phyloP scores from a whole-genome alignment of 2,797 vertebrate species.

The Sylvia borin region DNA sequence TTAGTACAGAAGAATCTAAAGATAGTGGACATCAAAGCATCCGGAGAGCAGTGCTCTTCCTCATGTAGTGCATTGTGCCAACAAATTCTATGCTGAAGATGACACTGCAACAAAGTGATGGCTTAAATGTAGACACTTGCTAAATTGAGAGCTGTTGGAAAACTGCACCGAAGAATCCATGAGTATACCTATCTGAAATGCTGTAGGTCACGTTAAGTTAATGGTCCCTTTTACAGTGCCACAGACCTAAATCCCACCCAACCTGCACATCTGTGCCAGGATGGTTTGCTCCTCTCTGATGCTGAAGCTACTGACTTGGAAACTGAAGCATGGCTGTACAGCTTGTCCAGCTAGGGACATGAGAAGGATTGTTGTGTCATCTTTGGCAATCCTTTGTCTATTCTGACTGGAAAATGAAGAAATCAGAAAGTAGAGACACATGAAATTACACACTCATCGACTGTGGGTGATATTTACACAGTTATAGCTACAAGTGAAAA shows the following conservation, averaged over 20 bases:
- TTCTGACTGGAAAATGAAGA: background rate
- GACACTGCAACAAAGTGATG: background rate
- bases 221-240: background rate
- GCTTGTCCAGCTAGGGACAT: background rate
- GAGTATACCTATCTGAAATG: background rate
- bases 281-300: background rate
- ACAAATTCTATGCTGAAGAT: background rate
- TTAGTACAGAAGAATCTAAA: background rate
- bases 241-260: background rate
- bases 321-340: background rate
- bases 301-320: background rate
- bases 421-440: background rate
- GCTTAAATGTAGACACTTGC: background rate
- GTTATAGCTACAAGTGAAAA: background rate
- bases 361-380: background rate
- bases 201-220: background rate
- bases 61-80: fast-evolving
- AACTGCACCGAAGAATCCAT: background rate
- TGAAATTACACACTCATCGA: background rate
- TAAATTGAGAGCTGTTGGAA: background rate
- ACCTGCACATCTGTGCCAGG: background rate
- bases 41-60: background rate
- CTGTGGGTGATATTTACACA: background rate
- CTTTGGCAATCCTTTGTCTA: background rate
- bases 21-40: background rate